Percentiles rank a stretch among this genome's conserved stretches.
phyloP scores from a whole-genome alignment of 2,113 vertebrate genomes.

The Patagioenas fasciata region DNA sequence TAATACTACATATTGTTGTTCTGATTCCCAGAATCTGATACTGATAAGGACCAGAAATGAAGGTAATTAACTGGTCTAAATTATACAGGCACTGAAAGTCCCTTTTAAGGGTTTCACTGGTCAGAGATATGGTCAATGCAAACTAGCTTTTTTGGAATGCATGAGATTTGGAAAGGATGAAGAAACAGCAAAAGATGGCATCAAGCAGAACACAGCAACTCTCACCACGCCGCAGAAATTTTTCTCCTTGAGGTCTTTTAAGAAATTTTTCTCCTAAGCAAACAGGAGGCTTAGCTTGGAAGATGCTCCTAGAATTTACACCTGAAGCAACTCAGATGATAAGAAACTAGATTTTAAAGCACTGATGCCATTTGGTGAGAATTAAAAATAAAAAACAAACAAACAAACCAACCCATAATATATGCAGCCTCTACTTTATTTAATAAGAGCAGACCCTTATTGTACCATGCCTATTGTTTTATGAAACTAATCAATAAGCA shows the following conservation, averaged over 20 bases:
- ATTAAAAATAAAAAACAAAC: background rate
- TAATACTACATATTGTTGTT: background rate
- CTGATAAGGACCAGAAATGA: background rate
- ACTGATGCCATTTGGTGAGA: background rate
- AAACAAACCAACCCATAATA: no score
- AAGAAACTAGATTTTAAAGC: background rate
- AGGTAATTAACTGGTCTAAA: background rate
- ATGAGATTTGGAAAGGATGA: background rate
- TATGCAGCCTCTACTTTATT: background rate
- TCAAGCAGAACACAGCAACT: background rate
- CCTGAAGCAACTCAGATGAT: background rate
- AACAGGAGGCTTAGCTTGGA: background rate
- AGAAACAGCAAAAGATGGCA: background rate
- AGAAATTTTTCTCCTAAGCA: background rate
- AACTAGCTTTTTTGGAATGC: background rate
- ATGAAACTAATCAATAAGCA: background rate
- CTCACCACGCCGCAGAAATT: background rate
- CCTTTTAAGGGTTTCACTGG: background rate
- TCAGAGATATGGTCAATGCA: background rate
- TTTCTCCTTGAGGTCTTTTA: background rate
- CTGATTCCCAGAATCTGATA: background rate
- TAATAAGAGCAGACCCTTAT: background rate
- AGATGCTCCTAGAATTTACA: background rate
- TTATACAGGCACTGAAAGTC: background rate
- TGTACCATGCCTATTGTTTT: background rate